Evolutionary conservation across 2,113 vertebrate species (phyloP).

Genomic region (Urocolius indicus): DNA sequence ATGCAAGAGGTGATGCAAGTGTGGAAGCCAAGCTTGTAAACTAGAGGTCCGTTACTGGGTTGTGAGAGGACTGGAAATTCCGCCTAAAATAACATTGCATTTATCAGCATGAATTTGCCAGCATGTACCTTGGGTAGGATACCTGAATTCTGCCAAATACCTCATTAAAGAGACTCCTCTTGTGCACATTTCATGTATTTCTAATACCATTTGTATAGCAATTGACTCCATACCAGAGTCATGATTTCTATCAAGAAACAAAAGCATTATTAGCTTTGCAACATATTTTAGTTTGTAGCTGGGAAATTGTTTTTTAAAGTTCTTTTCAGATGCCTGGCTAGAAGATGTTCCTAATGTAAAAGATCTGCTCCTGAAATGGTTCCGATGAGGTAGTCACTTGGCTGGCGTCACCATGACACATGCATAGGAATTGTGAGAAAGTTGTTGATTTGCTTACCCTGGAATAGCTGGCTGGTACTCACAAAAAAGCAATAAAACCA

Average conservation of each 20-base stretch:
- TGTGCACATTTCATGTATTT: not conserved
- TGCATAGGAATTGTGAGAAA: not conserved
- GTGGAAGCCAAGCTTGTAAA: not conserved
- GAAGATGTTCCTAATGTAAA: not conserved
- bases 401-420: not conserved
- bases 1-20: not conserved
- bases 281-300: not conserved
- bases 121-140: not conserved
- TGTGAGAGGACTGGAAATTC: not conserved
- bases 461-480: not conserved
- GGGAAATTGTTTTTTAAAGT: not conserved
- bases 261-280: not conserved
- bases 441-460: not conserved
- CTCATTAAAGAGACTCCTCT: not conserved
- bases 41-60: not conserved
- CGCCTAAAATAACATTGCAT: not conserved
- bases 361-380: not conserved
- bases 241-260: not conserved
- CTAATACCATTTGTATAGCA: not conserved
- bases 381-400: not conserved
- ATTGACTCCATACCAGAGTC: not conserved
- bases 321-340: not conserved
- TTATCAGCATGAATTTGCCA: constrained; percentile 10
- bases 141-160: not conserved
- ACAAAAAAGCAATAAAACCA: not conserved